These are phyloP conservation scores for Oryzias melastigma DNA, from an alignment of 2,113 vertebrate species.

Conservation along the genomic window DNA sequence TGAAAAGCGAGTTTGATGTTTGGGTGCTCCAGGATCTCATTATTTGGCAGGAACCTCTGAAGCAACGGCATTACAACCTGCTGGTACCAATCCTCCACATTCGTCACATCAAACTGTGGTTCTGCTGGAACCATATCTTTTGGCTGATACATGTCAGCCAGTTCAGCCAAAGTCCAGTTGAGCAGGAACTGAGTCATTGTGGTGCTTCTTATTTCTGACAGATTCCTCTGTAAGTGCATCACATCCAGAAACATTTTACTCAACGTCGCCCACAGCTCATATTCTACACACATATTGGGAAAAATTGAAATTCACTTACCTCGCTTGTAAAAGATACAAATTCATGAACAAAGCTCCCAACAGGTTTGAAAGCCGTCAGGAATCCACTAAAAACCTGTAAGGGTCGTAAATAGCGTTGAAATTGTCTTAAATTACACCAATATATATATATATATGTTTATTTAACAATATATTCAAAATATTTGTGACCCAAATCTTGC, in stretches of 20 bases:
- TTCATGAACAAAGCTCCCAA: constrained; percentile 64
- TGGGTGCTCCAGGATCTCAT: constrained; percentile 31
- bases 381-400: constrained; percentile 62
- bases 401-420: background rate
- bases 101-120: constrained; percentile 45
- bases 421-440: too few relatives aligned
- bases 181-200: constrained; percentile 71
- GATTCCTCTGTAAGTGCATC: constrained; percentile 50
- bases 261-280: too few relatives aligned
- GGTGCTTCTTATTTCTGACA: constrained; percentile 56
- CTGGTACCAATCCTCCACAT: constrained; percentile 71
- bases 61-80: constrained; percentile 67
- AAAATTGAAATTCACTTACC: constrained; percentile 45
- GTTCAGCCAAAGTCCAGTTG: constrained; percentile 74
- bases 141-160: constrained; percentile 61
- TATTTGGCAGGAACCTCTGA: constrained; percentile 42
- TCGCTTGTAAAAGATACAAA: constrained; percentile 70
- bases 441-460: too few relatives aligned
- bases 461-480: too few relatives aligned
- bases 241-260: background rate
- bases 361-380: constrained; percentile 57
- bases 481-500: too few relatives aligned
- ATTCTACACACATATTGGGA: background rate
- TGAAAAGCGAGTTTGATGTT: constrained; percentile 69
- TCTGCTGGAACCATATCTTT: background rate